These are phyloP conservation scores for Poecile atricapillus DNA, from an alignment of 2,113 vertebrate species.

Conservation along the genomic window DNA sequence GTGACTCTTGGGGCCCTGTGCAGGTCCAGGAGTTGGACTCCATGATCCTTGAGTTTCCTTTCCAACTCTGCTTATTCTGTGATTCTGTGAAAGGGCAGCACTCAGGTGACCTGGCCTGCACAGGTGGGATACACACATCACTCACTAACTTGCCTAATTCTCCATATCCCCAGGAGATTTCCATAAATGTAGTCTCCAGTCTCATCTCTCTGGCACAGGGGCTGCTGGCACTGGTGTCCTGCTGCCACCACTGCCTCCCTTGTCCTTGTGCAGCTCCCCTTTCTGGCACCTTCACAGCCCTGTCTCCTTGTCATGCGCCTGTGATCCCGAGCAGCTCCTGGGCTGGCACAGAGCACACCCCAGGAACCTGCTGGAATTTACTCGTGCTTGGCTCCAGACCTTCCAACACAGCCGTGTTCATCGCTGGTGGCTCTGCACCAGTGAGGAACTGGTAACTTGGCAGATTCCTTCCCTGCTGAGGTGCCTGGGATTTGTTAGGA, in stretches of 20 bases:
- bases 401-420: accelerated
- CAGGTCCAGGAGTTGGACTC: neutral
- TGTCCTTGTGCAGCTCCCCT: accelerated
- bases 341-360: neutral
- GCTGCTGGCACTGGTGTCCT: neutral
- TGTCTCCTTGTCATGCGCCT: neutral
- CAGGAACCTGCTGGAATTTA: neutral
- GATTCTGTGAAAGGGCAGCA: accelerated
- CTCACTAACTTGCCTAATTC: neutral
- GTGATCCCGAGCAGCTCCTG: neutral
- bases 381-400: neutral
- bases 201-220: neutral
- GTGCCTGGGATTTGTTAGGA: neutral
- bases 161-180: neutral
- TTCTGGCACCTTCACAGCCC: neutral
- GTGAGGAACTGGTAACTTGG: neutral
- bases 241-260: neutral
- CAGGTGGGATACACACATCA: neutral
- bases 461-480: neutral
- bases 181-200: neutral
- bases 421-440: accelerated
- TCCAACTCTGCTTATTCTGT: neutral
- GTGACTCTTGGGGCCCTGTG: neutral
- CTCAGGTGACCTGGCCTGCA: neutral
- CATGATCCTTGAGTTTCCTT: neutral